These are phyloP conservation scores for Gracilinanus agilis DNA, from an alignment of 2,113 vertebrate species.

Conservation along the genomic window DNA sequence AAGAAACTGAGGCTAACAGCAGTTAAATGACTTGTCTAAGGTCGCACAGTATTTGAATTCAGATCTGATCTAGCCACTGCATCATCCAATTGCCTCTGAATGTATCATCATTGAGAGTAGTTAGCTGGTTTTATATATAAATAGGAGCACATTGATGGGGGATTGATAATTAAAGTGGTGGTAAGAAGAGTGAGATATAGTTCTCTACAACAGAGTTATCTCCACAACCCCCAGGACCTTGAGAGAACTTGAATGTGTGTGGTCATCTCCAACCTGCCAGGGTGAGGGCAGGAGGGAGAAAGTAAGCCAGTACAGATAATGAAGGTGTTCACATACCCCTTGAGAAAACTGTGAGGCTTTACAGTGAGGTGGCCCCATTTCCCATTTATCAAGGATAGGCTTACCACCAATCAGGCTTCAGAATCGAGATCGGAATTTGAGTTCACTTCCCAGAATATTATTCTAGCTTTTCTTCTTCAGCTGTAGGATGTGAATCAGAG, in stretches of 20 bases:
- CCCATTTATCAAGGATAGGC: slow-evolving; percentile 1
- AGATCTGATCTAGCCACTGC: background rate
- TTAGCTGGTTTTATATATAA: background rate
- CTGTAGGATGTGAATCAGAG: slow-evolving; percentile 57
- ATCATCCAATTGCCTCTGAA: background rate
- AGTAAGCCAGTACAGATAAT: background rate
- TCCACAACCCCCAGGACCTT: background rate
- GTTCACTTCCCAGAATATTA: slow-evolving; percentile 64
- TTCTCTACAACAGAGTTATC: background rate
- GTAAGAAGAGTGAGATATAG: background rate
- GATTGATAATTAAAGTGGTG: background rate
- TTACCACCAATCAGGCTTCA: slow-evolving; percentile 38
- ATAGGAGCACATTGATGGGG: background rate
- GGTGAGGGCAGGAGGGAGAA: background rate
- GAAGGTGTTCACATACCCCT: background rate
- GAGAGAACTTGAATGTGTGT: background rate
- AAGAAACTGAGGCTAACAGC: background rate
- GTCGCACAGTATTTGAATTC: background rate
- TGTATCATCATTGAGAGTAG: background rate
- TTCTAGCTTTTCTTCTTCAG: slow-evolving; percentile 44
- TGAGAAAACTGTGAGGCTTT: background rate
- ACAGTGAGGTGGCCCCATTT: background rate
- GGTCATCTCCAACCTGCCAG: background rate
- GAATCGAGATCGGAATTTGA: slow-evolving; percentile 45
- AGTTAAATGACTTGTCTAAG: background rate